phyloP scores from a whole-genome alignment of 2,113 vertebrate species.

The Dasyurus viverrinus region DNA sequence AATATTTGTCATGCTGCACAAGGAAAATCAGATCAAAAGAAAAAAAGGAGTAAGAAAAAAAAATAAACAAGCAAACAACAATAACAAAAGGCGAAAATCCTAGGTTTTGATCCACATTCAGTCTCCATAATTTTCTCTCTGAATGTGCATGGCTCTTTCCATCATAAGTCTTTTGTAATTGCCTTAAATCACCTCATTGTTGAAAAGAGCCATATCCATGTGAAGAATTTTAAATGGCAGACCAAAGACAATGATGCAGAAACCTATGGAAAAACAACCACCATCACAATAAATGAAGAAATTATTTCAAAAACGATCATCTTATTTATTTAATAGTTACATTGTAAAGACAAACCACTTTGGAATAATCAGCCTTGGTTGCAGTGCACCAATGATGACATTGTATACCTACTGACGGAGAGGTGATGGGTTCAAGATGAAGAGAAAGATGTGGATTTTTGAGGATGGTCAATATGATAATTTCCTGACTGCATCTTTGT shows the following conservation, averaged over 20 bases:
- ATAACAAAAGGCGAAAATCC: too few relatives aligned
- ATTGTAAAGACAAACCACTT: background rate
- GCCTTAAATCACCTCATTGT: too few relatives aligned
- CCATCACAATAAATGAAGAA: background rate
- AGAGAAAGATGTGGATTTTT: background rate
- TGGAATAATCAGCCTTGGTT: background rate
- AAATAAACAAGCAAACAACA: too few relatives aligned
- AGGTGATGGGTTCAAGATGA: background rate
- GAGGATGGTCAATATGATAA: background rate
- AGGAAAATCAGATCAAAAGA: too few relatives aligned
- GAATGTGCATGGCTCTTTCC: too few relatives aligned
- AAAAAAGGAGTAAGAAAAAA: too few relatives aligned
- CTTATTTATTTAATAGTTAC: background rate
- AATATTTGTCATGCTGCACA: too few relatives aligned
- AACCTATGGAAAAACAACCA: background rate
- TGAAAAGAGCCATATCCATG: too few relatives aligned
- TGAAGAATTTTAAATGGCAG: background rate
- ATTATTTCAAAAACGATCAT: background rate
- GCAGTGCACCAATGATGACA: background rate
- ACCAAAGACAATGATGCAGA: background rate
- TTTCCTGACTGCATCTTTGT: background rate
- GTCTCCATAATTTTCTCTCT: too few relatives aligned
- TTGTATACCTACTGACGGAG: background rate
- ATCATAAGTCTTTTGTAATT: too few relatives aligned
- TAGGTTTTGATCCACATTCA: too few relatives aligned